Percentiles rank a stretch among this genome's conserved stretches.
Evolutionary conservation across 2,888 invertebrate species (phyloP).

Genomic region (Bombylius discolor): DNA sequence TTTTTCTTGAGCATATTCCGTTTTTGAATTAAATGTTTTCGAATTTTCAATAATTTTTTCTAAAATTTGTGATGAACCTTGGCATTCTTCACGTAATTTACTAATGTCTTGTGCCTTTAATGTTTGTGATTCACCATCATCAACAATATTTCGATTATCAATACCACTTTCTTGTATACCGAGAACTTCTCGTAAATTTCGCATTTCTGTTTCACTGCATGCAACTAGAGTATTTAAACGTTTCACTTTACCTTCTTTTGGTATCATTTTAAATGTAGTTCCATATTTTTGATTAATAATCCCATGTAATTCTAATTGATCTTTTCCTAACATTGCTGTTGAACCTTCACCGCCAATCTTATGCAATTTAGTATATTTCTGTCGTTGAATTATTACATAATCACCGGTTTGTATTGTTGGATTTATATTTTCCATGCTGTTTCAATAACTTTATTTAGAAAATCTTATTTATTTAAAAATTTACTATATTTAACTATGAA

Average conservation of each 20-base stretch:
- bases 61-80: slow-evolving; percentile 70
- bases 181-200: slow-evolving; percentile 47
- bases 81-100: slow-evolving; percentile 59
- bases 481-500: too few relatives aligned
- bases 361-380: slow-evolving; percentile 63
- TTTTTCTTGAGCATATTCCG: slow-evolving; percentile 85
- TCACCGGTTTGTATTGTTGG: slow-evolving; percentile 49
- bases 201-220: slow-evolving; percentile 38
- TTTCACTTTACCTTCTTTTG: slow-evolving; percentile 42
- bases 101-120: slow-evolving; percentile 73
- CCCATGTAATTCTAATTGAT: slow-evolving; percentile 51
- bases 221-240: slow-evolving; percentile 41
- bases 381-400: slow-evolving; percentile 63
- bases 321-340: slow-evolving; percentile 52
- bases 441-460: too few relatives aligned
- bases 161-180: slow-evolving; percentile 53
- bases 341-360: slow-evolving; percentile 54
- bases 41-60: slow-evolving; percentile 81
- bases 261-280: slow-evolving; percentile 63
- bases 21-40: slow-evolving; percentile 78
- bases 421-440: neutral
- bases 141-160: slow-evolving; percentile 75
- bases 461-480: too few relatives aligned
- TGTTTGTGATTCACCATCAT: slow-evolving; percentile 61
- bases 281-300: slow-evolving; percentile 57